A percentile compares a stretch with the other conserved stretches of the same genome.
phyloP scores from a whole-genome alignment of 2,888 invertebrate genomes.

The Lithophane leautieri region DNA sequence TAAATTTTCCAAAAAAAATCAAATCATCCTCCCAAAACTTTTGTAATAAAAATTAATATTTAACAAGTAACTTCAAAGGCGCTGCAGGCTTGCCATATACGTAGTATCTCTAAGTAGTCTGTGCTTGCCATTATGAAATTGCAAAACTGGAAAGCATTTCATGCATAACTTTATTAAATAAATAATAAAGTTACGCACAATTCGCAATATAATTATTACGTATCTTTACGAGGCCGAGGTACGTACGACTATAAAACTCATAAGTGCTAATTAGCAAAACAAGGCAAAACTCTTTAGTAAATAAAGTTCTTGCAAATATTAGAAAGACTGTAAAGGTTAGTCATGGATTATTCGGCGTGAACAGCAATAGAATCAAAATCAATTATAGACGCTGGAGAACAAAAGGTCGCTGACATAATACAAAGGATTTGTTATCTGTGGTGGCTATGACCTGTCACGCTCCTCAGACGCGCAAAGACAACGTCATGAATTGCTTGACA shows the following conservation, averaged over 20 bases:
- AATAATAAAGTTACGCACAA: not conserved
- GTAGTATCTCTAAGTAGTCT: no score
- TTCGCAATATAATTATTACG: slow-evolving; percentile 27
- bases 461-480: slow-evolving; percentile 43
- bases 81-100: slow-evolving; percentile 22
- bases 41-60: slow-evolving; percentile 31
- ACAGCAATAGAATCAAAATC: slow-evolving; percentile 51
- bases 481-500: slow-evolving; percentile 54
- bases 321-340: slow-evolving; percentile 23
- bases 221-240: slow-evolving; percentile 17
- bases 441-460: slow-evolving; percentile 63
- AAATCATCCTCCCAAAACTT: slow-evolving; percentile 31
- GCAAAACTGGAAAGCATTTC: slow-evolving; percentile 17
- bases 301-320: slow-evolving; percentile 44
- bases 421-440: slow-evolving; percentile 55
- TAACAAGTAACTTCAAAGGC: slow-evolving; percentile 17
- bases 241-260: slow-evolving; percentile 3
- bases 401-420: slow-evolving; percentile 62
- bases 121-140: slow-evolving; percentile 35
- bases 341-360: slow-evolving; percentile 44
- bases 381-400: slow-evolving; percentile 47
- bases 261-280: slow-evolving; percentile 10
- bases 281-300: slow-evolving; percentile 12
- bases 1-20: slow-evolving; percentile 24
- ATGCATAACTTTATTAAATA: slow-evolving; percentile 26